Conservation (phyloP, 2,888 invertebrate genomes). For the Autographa gamma region DNA sequence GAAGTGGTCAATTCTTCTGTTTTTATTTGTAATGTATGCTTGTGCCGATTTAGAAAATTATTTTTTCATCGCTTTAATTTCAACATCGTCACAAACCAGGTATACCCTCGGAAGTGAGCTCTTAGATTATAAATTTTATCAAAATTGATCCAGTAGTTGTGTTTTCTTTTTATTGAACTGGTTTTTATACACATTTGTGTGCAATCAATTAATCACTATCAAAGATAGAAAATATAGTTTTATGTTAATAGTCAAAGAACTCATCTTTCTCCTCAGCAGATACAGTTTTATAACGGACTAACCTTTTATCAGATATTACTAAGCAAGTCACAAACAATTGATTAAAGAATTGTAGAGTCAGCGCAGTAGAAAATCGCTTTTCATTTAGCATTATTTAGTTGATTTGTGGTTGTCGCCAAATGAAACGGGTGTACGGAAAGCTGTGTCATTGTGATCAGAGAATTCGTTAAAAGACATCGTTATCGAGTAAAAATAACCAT, state of each 20-base stretch:
- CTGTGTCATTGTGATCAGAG: constrained; percentile 22
- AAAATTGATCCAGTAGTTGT: too few species aligned
- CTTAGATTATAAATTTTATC: too few species aligned
- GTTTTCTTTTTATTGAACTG: too few species aligned
- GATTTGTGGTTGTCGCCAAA: constrained; percentile 57
- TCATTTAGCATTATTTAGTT: constrained; percentile 58
- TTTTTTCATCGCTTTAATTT: too few species aligned
- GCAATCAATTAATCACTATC: too few species aligned
- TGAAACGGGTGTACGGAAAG: constrained; percentile 20
- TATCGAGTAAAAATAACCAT: neutral
- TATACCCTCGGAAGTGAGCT: too few species aligned
- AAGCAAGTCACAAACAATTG: constrained; percentile 25
- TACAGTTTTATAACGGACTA: neutral
- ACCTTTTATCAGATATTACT: constrained; percentile 16
- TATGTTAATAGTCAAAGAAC: neutral
- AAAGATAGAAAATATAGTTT: too few species aligned
- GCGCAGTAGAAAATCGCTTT: constrained; percentile 55
- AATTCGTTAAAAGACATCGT: constrained; percentile 6
- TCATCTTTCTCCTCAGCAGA: neutral
- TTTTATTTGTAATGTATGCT: too few species aligned
- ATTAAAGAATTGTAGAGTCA: constrained; percentile 37
- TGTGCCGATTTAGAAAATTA: too few species aligned
- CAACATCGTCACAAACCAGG: too few species aligned
- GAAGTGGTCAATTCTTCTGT: too few species aligned
- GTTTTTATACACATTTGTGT: too few species aligned